Evolutionary conservation across 2,797 vertebrate species (phyloP).

Genomic region (Pangasius krempfi): DNA sequence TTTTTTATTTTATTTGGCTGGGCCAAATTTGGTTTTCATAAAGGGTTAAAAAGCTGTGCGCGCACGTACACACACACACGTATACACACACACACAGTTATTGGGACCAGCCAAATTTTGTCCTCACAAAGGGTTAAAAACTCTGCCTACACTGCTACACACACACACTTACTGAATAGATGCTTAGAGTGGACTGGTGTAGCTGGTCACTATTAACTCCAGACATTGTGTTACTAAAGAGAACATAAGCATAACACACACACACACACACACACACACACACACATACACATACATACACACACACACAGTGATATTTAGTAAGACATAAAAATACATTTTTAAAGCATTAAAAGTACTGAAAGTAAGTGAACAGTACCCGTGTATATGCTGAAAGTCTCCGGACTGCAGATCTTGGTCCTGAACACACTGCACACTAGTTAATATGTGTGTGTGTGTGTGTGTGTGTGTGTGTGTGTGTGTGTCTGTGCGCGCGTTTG

Average conservation of each 20-base stretch:
- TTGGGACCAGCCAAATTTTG: neutral
- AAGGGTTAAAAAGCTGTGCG: neutral
- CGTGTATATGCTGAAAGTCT: conserved; percentile 52
- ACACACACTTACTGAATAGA: conserved; percentile 69
- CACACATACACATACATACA: too few relatives aligned
- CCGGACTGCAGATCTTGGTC: conserved; percentile 43
- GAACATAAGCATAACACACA: conserved; percentile 23
- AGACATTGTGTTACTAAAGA: conserved; percentile 68
- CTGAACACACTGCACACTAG: conserved; percentile 25
- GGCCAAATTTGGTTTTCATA: neutral
- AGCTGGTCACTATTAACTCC: conserved; percentile 76
- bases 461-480: neutral
- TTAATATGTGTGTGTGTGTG: conserved; percentile 2
- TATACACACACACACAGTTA: neutral
- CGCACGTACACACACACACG: neutral
- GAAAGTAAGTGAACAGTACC: conserved; percentile 11
- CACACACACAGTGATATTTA: neutral
- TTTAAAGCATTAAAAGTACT: neutral
- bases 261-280: conserved; percentile 28
- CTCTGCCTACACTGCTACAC: neutral
- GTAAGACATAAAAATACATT: neutral
- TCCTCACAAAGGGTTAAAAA: neutral
- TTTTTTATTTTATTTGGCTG: neutral
- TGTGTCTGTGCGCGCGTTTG: neutral
- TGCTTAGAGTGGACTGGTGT: conserved; percentile 74